phyloP scores from a whole-genome alignment of 2,797 vertebrate species.

The Hemibagrus guttatus region DNA sequence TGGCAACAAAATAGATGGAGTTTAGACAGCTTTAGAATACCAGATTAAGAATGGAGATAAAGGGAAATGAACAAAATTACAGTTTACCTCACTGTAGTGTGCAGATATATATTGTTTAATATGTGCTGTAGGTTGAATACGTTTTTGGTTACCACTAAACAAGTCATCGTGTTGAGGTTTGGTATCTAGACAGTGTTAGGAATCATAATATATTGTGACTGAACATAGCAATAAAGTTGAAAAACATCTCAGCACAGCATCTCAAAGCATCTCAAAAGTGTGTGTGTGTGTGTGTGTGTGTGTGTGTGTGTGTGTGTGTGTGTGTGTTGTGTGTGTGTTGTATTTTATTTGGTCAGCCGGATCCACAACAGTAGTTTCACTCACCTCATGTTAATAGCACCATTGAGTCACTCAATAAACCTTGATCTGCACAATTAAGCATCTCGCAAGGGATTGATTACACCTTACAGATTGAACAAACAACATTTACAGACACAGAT shows the following conservation, averaged over 20 bases:
- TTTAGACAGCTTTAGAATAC: slow-evolving; percentile 3
- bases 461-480: slow-evolving; percentile 40
- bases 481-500: slow-evolving; percentile 33
- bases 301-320: neutral
- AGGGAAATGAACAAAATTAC: neutral
- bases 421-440: slow-evolving; percentile 50
- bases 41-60: neutral
- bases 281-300: slow-evolving; percentile 8
- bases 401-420: slow-evolving; percentile 46
- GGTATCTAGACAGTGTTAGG: neutral
- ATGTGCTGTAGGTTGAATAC: neutral
- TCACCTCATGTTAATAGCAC: slow-evolving; percentile 49
- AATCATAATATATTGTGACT: neutral
- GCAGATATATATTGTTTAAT: neutral
- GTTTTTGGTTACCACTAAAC: neutral
- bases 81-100: neutral
- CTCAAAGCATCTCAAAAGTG: neutral
- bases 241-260: slow-evolving; percentile 15
- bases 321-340: slow-evolving; percentile 1
- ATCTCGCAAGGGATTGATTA: slow-evolving; percentile 46
- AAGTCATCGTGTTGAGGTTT: neutral
- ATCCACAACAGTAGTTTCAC: slow-evolving; percentile 42
- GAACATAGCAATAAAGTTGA: neutral
- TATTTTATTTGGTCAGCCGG: slow-evolving; percentile 29
- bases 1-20: slow-evolving; percentile 2